These are phyloP conservation scores for Hycleus phaleratus DNA, from an alignment of 1,140 invertebrate species.

Conservation along the genomic window DNA sequence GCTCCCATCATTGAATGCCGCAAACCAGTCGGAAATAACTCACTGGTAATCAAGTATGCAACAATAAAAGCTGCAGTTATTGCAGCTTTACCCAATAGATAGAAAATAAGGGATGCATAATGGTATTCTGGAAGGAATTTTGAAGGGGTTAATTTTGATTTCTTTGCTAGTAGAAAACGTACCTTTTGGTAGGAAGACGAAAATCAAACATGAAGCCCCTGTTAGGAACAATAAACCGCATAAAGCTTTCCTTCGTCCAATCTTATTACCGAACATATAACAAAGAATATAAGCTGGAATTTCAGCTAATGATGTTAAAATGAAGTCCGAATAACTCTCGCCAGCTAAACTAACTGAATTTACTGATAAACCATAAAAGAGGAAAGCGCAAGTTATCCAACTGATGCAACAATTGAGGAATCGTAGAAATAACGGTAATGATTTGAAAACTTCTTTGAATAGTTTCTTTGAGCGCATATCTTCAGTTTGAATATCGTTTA, in stretches of 20 bases:
- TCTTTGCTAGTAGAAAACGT: not conserved
- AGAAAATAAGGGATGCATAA: conserved; percentile 60
- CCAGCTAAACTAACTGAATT: conserved; percentile 70
- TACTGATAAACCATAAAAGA: conserved; percentile 75
- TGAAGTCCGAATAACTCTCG: conserved; percentile 61
- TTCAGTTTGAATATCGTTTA: conserved; percentile 9
- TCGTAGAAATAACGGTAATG: conserved; percentile 51
- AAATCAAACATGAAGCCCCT: conserved; percentile 41
- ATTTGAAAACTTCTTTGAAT: conserved; percentile 48
- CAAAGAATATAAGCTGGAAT: conserved; percentile 62
- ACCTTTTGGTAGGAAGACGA: conserved; percentile 33
- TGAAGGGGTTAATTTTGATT: not conserved
- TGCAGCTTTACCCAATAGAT: conserved; percentile 64
- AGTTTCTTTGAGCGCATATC: conserved; percentile 23
- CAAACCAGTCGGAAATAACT: conserved; percentile 47
- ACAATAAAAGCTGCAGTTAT: conserved; percentile 46
- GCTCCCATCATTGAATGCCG: conserved; percentile 49
- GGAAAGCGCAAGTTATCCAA: conserved; percentile 61
- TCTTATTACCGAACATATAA: conserved; percentile 53
- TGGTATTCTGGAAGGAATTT: conserved; percentile 44
- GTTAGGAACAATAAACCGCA: conserved; percentile 53
- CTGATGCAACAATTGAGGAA: conserved; percentile 57
- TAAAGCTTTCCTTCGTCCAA: conserved; percentile 55
- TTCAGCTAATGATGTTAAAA: conserved; percentile 60
- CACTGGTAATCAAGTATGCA: conserved; percentile 46